Evolutionary conservation across 1,140 invertebrate genomes (phyloP), one percentile per base, ranked within the genome.

Genomic region (Diorhabda sublineata): DNA sequence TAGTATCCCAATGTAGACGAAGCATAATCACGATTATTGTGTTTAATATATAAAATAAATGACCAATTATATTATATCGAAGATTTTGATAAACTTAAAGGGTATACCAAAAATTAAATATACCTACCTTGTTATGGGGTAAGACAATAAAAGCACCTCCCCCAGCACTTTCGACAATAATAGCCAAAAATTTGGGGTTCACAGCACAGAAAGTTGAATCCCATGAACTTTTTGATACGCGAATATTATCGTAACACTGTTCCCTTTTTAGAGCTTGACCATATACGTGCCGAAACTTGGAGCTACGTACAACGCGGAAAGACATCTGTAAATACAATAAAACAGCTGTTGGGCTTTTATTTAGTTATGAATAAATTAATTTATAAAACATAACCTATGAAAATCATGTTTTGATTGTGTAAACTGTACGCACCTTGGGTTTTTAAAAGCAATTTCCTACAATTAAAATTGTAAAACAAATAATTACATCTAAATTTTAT

Each of bases 201-300:
- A 99, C 97, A 72, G 94, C 93, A 87, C 97, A 99, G 82, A 98
- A 99, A 67, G 95, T 97, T 60, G 96, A 97, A 83, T 99, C 98
- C 95, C 96, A 98, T 57, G 95, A 97, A 80, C 93, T 97, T 83
- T 98, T 98, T 26, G 97, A 98, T 59, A 99, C 96, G 78, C 97
- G 87, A 80, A 99, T 96, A 83, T 98, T 98, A 84, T 99, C 97
- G 85, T 98, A 99, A 84, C 98, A 99, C 85, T 98, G 93, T 82
- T 99, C 97, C 80, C 95, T 88, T 84, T 99, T 99, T 71, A 97
- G 83, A 64, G 94, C 89, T 78, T 97, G 94, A 74, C 97, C 98
- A 85, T 97, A 99, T 76, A 99, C 96, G 87, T 99, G 97, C 80
- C 97, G 93, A 86, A 98, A 99, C 85, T 99, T 99, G 82, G 93